Conservation (phyloP, 2,113 vertebrate genomes). For the Forbesichthys agassizii region DNA sequence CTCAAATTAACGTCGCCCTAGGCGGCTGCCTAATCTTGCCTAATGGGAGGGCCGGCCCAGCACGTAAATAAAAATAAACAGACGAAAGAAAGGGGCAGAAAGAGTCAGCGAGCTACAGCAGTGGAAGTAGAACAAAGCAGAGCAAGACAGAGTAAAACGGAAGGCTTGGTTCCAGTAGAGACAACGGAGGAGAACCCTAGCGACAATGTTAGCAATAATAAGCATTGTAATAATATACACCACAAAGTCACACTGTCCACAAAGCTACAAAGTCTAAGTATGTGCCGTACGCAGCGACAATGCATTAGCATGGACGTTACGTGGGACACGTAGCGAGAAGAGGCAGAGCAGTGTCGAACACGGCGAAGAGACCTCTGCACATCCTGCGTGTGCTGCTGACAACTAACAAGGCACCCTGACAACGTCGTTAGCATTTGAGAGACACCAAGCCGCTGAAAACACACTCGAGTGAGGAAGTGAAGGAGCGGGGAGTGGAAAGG, state of each 20-base stretch:
- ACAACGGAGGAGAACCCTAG: background rate
- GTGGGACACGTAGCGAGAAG: slow-evolving; percentile 57
- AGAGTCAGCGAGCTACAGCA: slow-evolving; percentile 53
- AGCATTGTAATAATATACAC: no score
- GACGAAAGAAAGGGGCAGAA: slow-evolving; percentile 37
- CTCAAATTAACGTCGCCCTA: no score
- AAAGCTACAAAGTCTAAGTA: slow-evolving; percentile 12
- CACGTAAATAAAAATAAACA: slow-evolving; percentile 25
- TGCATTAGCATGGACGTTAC: slow-evolving; percentile 47
- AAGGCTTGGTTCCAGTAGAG: background rate
- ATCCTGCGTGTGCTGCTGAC: slow-evolving; percentile 60
- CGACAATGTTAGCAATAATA: background rate
- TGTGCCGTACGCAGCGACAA: slow-evolving; percentile 49
- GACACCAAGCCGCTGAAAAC: slow-evolving; percentile 64
- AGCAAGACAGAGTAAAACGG: slow-evolving; percentile 1
- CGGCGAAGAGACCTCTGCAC: slow-evolving; percentile 53
- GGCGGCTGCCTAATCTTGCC: no score
- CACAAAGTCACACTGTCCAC: no score
- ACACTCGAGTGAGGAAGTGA: slow-evolving; percentile 69
- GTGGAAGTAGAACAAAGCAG: background rate
- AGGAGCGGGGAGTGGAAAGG: background rate
- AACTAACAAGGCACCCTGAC: slow-evolving; percentile 68
- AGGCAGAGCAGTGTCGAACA: slow-evolving; percentile 66
- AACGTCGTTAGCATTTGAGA: slow-evolving; percentile 63
- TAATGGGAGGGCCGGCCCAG: no score